These are phyloP conservation scores for Anguilla rostrata DNA, from an alignment of 2,113 vertebrate genomes.

Conservation along the genomic window DNA sequence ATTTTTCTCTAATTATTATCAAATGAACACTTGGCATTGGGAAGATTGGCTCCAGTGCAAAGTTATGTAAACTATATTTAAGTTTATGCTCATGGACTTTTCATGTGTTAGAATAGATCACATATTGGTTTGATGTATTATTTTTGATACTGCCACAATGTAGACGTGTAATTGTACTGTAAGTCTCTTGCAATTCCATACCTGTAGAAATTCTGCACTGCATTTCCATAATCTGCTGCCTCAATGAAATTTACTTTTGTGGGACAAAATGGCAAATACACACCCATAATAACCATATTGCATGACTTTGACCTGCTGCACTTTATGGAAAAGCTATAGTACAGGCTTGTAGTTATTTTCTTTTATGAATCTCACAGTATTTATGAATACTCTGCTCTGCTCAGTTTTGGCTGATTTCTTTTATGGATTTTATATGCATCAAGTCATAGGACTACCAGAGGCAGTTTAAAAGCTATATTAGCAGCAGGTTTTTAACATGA, in stretches of 20 bases:
- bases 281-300: too few relatives aligned
- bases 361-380: neutral
- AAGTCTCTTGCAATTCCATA: neutral
- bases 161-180: neutral
- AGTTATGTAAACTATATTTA: neutral
- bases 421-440: neutral
- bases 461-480: neutral
- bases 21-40: neutral
- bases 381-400: neutral
- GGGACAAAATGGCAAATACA: neutral
- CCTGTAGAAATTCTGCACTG: neutral
- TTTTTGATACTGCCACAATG: neutral
- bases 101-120: neutral
- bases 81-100: neutral
- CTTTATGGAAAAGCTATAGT: neutral
- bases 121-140: neutral
- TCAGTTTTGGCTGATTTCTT: neutral
- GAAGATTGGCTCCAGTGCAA: neutral
- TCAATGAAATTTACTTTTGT: neutral
- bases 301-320: neutral
- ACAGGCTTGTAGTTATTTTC: neutral
- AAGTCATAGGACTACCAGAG: neutral
- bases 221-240: neutral
- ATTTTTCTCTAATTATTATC: neutral
- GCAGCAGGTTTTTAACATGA: slow-evolving; percentile 7